Conservation (phyloP, 2,888 invertebrate species). For the Idaea biselata region DNA sequence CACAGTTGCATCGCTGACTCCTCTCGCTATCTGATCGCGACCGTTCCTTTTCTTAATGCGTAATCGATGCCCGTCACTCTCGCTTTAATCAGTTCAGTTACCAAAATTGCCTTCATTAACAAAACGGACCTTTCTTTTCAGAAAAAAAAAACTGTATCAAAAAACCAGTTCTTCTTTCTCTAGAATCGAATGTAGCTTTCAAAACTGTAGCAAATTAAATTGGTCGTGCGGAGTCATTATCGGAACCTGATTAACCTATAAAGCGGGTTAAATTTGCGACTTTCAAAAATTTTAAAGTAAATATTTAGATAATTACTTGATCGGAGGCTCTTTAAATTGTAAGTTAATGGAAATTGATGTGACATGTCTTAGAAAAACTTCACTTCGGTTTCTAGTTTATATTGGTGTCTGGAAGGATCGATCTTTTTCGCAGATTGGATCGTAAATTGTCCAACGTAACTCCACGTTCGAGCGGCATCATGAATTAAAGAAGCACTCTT, state of each 20-base stretch:
- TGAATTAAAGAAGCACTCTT: not conserved
- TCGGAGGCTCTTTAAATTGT: constrained; percentile 24
- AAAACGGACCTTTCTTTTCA: constrained; percentile 52
- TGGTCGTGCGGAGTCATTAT: constrained; percentile 40
- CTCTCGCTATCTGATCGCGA: constrained; percentile 26
- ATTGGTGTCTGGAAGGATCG: constrained; percentile 33
- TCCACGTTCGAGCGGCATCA: not conserved
- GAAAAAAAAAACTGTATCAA: constrained; percentile 53
- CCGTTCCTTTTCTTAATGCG: constrained; percentile 39
- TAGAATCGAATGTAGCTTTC: constrained; percentile 53
- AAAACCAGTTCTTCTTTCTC: constrained; percentile 52
- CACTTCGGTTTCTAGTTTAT: constrained; percentile 39
- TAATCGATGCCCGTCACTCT: constrained; percentile 54
- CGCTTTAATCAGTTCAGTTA: constrained; percentile 60
- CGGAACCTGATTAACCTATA: constrained; percentile 38
- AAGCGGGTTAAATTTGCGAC: constrained; percentile 9
- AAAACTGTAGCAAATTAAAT: constrained; percentile 54
- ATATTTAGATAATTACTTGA: not conserved
- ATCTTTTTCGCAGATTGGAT: constrained; percentile 36
- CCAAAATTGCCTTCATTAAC: constrained; percentile 67
- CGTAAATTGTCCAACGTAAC: constrained; percentile 36
- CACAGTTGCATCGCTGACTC: not conserved
- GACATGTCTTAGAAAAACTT: constrained; percentile 32
- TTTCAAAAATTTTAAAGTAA: not conserved
- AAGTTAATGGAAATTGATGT: constrained; percentile 34